Evolutionary conservation across 2,888 invertebrate species (phyloP).

Genomic region (Lathronympha strigana): DNA sequence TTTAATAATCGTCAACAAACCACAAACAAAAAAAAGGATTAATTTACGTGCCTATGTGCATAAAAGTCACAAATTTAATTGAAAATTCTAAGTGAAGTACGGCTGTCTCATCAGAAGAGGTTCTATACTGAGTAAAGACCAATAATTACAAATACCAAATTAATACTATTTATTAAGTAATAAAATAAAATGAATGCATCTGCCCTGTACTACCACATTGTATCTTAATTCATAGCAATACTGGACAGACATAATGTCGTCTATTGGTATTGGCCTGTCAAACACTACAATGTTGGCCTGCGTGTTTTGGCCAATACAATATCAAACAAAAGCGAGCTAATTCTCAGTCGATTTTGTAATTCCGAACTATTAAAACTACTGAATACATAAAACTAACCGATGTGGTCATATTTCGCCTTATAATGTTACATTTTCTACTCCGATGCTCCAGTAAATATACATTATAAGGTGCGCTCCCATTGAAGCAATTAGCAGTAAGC

Average conservation of each 20-base stretch:
- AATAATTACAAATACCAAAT: neutral
- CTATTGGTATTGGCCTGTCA: no score
- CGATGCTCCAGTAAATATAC: neutral
- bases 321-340: no score
- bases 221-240: no score
- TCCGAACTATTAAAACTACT: neutral
- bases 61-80: neutral
- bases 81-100: no score
- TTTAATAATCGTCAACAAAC: slow-evolving; percentile 3
- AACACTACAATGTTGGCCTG: no score
- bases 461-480: slow-evolving; percentile 43
- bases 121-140: neutral
- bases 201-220: no score
- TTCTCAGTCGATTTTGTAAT: neutral
- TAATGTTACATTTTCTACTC: neutral
- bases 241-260: no score
- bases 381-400: neutral
- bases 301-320: no score
- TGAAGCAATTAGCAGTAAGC: slow-evolving; percentile 54
- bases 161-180: neutral
- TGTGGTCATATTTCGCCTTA: neutral
- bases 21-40: neutral
- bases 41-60: neutral
- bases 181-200: no score
- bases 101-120: neutral